Evolutionary conservation across 2,113 vertebrate genomes (phyloP).

Genomic region (Psilopogon haemacephalus): DNA sequence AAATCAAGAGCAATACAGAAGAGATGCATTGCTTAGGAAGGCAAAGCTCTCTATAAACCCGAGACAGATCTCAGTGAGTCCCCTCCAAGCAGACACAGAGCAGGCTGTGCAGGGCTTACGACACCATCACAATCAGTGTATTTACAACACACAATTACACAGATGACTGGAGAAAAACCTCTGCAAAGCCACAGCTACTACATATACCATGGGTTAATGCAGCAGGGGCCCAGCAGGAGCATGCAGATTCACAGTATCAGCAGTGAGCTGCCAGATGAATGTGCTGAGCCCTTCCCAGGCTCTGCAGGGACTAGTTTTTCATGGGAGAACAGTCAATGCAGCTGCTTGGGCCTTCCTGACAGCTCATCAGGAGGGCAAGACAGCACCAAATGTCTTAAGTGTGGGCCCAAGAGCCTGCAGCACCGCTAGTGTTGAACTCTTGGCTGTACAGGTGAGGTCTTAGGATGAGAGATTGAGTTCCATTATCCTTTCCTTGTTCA

Average conservation of each 20-base stretch:
- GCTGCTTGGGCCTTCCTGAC: not conserved
- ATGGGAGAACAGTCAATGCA: not conserved
- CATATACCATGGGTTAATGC: not conserved
- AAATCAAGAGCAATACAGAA: not conserved
- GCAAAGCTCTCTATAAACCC: not conserved
- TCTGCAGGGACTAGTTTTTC: not conserved
- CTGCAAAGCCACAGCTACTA: slow-evolving; percentile 6
- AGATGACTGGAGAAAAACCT: not conserved
- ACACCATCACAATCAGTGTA: not conserved
- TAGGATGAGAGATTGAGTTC: not conserved
- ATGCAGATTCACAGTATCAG: slow-evolving; percentile 21
- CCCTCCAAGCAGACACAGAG: not conserved
- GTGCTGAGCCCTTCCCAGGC: not conserved
- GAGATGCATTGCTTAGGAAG: not conserved
- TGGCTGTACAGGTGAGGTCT: not conserved
- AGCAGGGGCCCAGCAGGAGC: not conserved
- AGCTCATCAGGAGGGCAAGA: not conserved
- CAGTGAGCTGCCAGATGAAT: not conserved
- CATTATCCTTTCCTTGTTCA: not conserved
- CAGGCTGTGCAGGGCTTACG: not conserved
- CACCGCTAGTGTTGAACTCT: not conserved
- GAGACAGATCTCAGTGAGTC: not conserved
- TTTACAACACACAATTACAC: not conserved
- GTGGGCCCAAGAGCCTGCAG: not conserved
- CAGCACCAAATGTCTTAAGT: not conserved